Evolutionary conservation across 2,888 invertebrate genomes (phyloP).

Genomic region (Alentia gelatinosa): DNA sequence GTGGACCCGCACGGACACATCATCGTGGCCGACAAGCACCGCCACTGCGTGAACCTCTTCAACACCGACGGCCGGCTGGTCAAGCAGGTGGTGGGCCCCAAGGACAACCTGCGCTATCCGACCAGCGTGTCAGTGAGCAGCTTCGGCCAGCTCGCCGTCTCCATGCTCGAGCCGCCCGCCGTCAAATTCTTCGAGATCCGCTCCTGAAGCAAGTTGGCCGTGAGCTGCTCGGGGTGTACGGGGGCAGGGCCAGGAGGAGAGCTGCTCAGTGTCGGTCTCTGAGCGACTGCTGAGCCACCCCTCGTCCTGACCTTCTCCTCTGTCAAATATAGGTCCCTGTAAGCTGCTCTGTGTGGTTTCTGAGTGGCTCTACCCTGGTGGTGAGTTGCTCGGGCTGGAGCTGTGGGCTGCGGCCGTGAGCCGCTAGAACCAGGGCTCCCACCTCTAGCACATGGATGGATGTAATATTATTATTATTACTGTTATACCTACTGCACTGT

Average conservation of each 20-base stretch:
- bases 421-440: not conserved
- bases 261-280: no score
- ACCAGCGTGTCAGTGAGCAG: slow-evolving; percentile 41
- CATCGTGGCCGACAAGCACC: slow-evolving; percentile 49
- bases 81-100: slow-evolving; percentile 44
- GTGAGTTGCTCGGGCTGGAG: not conserved
- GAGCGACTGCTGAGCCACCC: no score
- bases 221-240: not conserved
- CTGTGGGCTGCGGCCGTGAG: not conserved
- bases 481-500: slow-evolving; percentile 15
- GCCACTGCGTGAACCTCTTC: slow-evolving; percentile 55
- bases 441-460: not conserved
- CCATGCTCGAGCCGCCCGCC: slow-evolving; percentile 50
- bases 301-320: no score
- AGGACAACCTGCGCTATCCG: slow-evolving; percentile 51
- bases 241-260: no score
- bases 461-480: not conserved
- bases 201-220: slow-evolving; percentile 30
- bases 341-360: no score
- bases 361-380: not conserved
- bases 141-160: slow-evolving; percentile 49
- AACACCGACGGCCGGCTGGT: slow-evolving; percentile 48
- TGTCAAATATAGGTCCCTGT: no score
- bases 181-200: slow-evolving; percentile 50
- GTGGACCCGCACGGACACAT: slow-evolving; percentile 44